phyloP scores from a whole-genome alignment of 2,797 vertebrate species.

The Onychomys leucogaster region DNA sequence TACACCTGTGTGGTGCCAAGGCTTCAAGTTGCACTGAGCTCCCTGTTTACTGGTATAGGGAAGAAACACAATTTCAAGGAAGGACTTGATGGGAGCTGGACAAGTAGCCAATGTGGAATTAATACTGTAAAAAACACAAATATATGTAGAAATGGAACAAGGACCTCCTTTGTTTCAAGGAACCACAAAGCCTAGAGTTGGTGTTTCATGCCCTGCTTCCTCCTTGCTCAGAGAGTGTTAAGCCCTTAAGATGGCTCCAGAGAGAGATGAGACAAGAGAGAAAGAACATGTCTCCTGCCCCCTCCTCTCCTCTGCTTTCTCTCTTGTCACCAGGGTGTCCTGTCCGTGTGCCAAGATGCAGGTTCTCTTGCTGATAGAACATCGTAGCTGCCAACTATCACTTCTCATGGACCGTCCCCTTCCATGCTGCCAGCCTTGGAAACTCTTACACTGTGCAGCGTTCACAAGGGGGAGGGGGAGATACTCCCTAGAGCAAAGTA shows the following conservation, averaged over 20 bases:
- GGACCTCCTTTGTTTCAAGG: not conserved
- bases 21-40: not conserved
- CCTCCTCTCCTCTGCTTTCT: not conserved
- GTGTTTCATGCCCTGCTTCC: not conserved
- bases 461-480: not conserved
- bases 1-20: accelerated
- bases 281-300: not conserved
- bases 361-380: not conserved
- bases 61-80: not conserved
- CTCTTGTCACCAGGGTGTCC: not conserved
- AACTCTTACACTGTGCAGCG: accelerated
- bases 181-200: not conserved
- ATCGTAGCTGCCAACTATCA: not conserved
- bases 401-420: accelerated
- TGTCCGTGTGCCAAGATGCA: not conserved
- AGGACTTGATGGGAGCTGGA: not conserved
- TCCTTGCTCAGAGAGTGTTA: not conserved
- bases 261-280: not conserved
- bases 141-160: not conserved
- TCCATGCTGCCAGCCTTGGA: too few species aligned
- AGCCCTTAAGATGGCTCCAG: not conserved
- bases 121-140: not conserved
- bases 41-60: accelerated
- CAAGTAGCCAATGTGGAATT: not conserved
- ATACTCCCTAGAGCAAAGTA: not conserved